Conservation (phyloP, 1,140 invertebrate genomes). For the Chelonus insularis region DNA sequence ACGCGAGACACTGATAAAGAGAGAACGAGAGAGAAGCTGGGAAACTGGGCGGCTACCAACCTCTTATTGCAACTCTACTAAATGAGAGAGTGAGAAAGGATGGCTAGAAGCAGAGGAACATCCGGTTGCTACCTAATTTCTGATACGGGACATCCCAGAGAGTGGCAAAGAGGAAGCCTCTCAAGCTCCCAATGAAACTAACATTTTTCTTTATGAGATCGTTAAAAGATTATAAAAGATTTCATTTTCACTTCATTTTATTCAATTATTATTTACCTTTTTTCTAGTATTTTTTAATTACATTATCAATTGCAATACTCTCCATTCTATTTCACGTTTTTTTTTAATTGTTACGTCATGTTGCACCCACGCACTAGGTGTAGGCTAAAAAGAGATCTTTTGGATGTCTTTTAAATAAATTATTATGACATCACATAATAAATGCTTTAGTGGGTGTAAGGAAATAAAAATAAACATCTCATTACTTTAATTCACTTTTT, state of each 20-base stretch:
- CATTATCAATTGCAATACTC: no score
- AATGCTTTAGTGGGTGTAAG: no score
- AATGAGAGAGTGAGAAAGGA: constrained; percentile 34
- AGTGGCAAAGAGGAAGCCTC: constrained; percentile 15
- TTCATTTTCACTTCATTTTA: background rate
- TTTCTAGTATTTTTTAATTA: background rate
- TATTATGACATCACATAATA: no score
- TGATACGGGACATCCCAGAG: constrained; percentile 33
- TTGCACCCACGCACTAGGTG: no score
- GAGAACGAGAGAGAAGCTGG: constrained; percentile 25
- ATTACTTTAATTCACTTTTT: no score
- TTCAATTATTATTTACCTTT: background rate
- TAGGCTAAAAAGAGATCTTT: no score
- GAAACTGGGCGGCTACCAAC: constrained; percentile 36
- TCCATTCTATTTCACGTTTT: no score
- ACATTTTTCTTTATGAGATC: background rate
- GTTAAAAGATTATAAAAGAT: constrained; percentile 28
- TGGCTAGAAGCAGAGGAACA: constrained; percentile 24
- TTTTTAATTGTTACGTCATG: no score
- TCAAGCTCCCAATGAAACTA: background rate
- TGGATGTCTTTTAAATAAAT: no score
- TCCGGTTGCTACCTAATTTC: constrained; percentile 39
- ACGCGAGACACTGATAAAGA: constrained; percentile 29
- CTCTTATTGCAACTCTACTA: constrained; percentile 45
- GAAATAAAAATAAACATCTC: no score